Evolutionary conservation across 2,888 invertebrate genomes (phyloP).

Genomic region (Nezara viridula): DNA sequence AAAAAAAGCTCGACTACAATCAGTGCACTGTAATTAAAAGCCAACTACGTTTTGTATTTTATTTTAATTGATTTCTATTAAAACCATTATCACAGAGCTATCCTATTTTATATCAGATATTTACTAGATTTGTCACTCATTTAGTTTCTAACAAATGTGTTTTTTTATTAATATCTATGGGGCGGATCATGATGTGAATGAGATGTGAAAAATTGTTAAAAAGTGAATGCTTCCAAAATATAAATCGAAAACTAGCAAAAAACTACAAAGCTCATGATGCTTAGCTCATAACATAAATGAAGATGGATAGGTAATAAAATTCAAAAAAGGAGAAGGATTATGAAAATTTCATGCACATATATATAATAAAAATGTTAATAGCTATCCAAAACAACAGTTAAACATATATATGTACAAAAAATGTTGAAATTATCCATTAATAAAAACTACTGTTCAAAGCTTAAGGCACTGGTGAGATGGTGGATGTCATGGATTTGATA

Average conservation of each 20-base stretch:
- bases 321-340: slow-evolving; percentile 51
- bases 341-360: slow-evolving; percentile 25
- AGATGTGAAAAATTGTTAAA: slow-evolving; percentile 33
- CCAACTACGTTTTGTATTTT: slow-evolving; percentile 21
- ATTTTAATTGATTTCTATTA: slow-evolving; percentile 6
- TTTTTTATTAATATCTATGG: not conserved
- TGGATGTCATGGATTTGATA: slow-evolving; percentile 65
- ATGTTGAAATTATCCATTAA: slow-evolving; percentile 62
- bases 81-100: not conserved
- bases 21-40: slow-evolving; percentile 27
- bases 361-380: slow-evolving; percentile 44
- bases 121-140: slow-evolving; percentile 26
- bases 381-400: slow-evolving; percentile 53
- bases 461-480: slow-evolving; percentile 68
- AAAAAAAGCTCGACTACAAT: slow-evolving; percentile 52
- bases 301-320: slow-evolving; percentile 47
- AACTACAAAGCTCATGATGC: slow-evolving; percentile 48
- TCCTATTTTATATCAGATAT: slow-evolving; percentile 16
- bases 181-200: slow-evolving; percentile 24
- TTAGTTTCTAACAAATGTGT: slow-evolving; percentile 2
- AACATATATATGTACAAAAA: slow-evolving; percentile 68
- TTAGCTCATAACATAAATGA: slow-evolving; percentile 41
- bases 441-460: slow-evolving; percentile 66
- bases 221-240: slow-evolving; percentile 24
- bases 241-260: not conserved